Evolutionary conservation across 2,113 vertebrate species (phyloP).

Genomic region (Cryptoleucopteryx plumbea): DNA sequence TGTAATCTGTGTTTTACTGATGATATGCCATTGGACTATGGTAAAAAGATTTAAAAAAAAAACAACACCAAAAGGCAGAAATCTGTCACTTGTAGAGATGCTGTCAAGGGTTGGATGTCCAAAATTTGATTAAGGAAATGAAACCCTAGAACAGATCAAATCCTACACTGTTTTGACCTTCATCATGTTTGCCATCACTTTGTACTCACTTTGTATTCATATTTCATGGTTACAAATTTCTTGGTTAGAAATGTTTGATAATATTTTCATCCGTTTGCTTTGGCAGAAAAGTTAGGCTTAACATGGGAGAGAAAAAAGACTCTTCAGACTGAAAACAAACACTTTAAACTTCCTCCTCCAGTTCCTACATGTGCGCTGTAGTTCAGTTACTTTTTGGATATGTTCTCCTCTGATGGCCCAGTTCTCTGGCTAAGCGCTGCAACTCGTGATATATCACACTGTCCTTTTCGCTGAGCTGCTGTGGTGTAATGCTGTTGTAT

Average conservation of each 20-base stretch:
- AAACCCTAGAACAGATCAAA: neutral
- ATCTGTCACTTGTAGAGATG: neutral
- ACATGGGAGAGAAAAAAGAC: neutral
- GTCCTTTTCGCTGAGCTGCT: neutral
- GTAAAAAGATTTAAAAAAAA: neutral
- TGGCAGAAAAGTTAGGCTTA: neutral
- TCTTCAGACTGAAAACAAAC: neutral
- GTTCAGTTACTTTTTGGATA: neutral
- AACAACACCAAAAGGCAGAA: neutral
- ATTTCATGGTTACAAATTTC: neutral
- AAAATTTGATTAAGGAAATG: neutral
- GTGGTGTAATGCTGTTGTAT: neutral
- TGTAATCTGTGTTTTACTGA: neutral
- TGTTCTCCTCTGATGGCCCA: neutral
- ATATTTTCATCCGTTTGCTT: neutral
- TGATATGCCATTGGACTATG: neutral
- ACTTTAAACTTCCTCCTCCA: neutral
- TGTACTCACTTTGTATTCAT: neutral
- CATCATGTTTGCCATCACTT: neutral
- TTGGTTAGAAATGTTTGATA: neutral
- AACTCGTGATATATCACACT: fast-evolving
- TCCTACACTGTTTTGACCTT: neutral
- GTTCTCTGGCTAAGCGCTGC: neutral
- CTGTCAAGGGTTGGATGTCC: neutral
- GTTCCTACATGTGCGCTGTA: fast-evolving